Percentiles rank a stretch among this genome's conserved stretches.
Evolutionary conservation across 2,113 vertebrate genomes (phyloP).

Genomic region (Lamprotornis superbus): DNA sequence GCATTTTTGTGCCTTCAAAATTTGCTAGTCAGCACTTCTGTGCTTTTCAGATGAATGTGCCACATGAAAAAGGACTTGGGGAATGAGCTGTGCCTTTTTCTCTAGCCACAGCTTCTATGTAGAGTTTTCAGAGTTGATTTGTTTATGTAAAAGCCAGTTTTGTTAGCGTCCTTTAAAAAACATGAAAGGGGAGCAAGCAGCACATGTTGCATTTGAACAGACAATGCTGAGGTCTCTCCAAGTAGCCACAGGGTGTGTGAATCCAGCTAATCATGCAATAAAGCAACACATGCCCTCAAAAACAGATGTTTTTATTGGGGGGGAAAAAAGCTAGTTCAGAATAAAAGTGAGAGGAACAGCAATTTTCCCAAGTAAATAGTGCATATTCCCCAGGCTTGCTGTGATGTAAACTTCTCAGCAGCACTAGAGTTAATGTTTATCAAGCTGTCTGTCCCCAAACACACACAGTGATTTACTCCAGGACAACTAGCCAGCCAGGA

Average conservation of each 20-base stretch:
- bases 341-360: not conserved
- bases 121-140: not conserved
- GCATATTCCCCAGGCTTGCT: not conserved
- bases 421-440: not conserved
- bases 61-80: not conserved
- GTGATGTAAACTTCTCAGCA: not conserved
- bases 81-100: not conserved
- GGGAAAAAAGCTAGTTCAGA: not conserved
- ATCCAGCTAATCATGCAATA: constrained; percentile 1
- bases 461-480: not conserved
- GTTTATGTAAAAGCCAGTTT: constrained; percentile 42
- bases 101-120: not conserved
- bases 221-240: not conserved
- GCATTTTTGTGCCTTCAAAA: not conserved
- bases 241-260: constrained; percentile 36
- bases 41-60: not conserved
- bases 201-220: constrained; percentile 14
- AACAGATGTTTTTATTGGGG: constrained; percentile 51
- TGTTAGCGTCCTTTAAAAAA: constrained; percentile 32
- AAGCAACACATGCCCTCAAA: constrained; percentile 2
- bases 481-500: not conserved
- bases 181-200: constrained; percentile 10
- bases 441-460: not conserved
- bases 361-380: not conserved
- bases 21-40: not conserved